Evolutionary conservation across 1,140 invertebrate genomes (phyloP).

Genomic region (Zaprionus camerounensis): DNA sequence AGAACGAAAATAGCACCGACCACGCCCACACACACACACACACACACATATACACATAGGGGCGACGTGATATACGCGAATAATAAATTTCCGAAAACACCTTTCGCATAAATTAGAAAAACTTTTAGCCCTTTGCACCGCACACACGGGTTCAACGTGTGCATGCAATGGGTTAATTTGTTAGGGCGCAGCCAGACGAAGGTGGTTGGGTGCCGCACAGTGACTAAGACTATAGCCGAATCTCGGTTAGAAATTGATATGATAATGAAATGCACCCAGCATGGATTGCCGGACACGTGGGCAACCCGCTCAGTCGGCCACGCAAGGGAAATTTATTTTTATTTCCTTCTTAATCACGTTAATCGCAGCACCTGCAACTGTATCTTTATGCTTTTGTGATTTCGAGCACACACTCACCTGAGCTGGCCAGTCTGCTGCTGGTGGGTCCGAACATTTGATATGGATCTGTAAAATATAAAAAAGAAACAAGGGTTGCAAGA

Average conservation of each 20-base stretch:
- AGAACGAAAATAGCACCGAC: slow-evolving; percentile 59
- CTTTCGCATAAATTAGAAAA: slow-evolving; percentile 82
- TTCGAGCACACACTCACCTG: slow-evolving; percentile 86
- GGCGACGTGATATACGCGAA: slow-evolving; percentile 30
- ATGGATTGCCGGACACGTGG: slow-evolving; percentile 8
- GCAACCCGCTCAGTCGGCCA: not conserved
- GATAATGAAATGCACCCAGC: slow-evolving; percentile 69
- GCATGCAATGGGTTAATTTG: slow-evolving; percentile 81
- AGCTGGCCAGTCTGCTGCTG: slow-evolving; percentile 96
- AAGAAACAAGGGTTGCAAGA: slow-evolving; percentile 43
- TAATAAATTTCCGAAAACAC: slow-evolving; percentile 78
- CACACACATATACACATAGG: slow-evolving; percentile 33
- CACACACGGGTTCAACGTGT: slow-evolving; percentile 49
- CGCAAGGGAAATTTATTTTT: slow-evolving; percentile 1
- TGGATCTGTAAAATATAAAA: slow-evolving; percentile 90
- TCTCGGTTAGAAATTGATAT: slow-evolving; percentile 79
- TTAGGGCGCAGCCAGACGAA: slow-evolving; percentile 57
- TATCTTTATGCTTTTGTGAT: slow-evolving; percentile 83
- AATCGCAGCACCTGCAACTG: slow-evolving; percentile 80
- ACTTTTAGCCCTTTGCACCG: slow-evolving; percentile 30
- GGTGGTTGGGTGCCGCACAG: slow-evolving; percentile 5
- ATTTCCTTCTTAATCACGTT: slow-evolving; percentile 32
- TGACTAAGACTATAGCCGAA: slow-evolving; percentile 60
- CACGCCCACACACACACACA: slow-evolving; percentile 60
- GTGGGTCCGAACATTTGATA: slow-evolving; percentile 98